These are phyloP conservation scores for Prosopocoilus inquinatus DNA, from an alignment of 2,888 invertebrate genomes.

Conservation along the genomic window DNA sequence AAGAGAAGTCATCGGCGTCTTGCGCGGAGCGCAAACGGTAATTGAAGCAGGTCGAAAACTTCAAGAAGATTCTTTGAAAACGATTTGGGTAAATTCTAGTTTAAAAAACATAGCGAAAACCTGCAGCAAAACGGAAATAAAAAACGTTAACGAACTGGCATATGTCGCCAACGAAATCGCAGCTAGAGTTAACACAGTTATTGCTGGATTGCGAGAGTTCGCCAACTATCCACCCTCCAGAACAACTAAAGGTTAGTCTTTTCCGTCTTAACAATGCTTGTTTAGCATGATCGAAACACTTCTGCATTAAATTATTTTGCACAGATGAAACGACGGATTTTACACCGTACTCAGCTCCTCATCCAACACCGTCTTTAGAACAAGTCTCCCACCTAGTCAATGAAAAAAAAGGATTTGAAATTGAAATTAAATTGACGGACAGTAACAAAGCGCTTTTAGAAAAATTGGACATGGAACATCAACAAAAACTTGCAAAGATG, in stretches of 20 bases:
- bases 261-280: conserved; percentile 9
- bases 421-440: conserved; percentile 53
- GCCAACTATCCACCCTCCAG: conserved; percentile 40
- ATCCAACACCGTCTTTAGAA: neutral
- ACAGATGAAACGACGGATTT: too few species aligned
- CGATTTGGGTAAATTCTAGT: conserved; percentile 70
- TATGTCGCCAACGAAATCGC: conserved; percentile 19
- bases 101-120: conserved; percentile 51
- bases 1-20: conserved; percentile 65
- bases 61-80: conserved; percentile 61
- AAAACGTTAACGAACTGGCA: conserved; percentile 11
- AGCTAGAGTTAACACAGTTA: conserved; percentile 63
- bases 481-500: conserved; percentile 37
- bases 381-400: neutral
- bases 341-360: too few species aligned
- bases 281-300: neutral
- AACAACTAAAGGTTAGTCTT: conserved; percentile 12
- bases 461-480: conserved; percentile 55
- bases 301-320: too few species aligned
- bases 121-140: conserved; percentile 6
- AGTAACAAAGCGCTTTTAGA: conserved; percentile 53
- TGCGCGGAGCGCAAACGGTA: conserved; percentile 69
- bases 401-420: conserved; percentile 38
- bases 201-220: conserved; percentile 68
- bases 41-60: conserved; percentile 64